Percentiles rank a stretch among this genome's conserved stretches.
Evolutionary conservation across 1,140 invertebrate species (phyloP).

Genomic region (Drosophila murphyi): DNA sequence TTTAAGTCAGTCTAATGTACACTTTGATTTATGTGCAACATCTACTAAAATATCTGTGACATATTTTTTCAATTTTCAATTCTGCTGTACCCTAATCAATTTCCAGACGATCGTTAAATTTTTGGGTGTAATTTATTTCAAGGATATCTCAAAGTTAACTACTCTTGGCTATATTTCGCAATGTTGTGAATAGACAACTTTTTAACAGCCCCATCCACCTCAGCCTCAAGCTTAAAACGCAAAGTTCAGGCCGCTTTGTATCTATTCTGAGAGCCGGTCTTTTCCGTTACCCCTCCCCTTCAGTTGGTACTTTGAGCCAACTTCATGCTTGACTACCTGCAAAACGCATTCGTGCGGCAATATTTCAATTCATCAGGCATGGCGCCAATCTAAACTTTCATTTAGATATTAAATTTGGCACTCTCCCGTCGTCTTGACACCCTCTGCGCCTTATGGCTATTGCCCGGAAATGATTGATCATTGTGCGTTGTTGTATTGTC

Average conservation of each 20-base stretch:
- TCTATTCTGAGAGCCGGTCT: constrained; percentile 50
- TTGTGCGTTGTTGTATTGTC: constrained; percentile 34
- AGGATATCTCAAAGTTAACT: not conserved
- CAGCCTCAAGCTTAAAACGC: constrained; percentile 43
- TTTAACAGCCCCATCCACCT: constrained; percentile 9
- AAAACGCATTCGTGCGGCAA: constrained; percentile 71
- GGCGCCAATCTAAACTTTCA: constrained; percentile 71
- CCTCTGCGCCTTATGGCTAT: constrained; percentile 38
- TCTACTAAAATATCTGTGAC: too few species aligned
- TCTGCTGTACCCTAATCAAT: too few species aligned
- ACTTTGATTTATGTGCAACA: too few species aligned
- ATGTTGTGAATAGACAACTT: constrained; percentile 35
- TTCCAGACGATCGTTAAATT: not conserved
- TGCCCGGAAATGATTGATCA: constrained; percentile 78
- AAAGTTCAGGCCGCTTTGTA: constrained; percentile 45
- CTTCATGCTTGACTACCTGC: constrained; percentile 75
- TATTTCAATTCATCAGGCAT: constrained; percentile 76
- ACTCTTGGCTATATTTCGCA: not conserved
- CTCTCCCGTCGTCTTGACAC: not conserved
- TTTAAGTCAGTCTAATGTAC: too few species aligned
- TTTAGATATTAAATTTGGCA: constrained; percentile 66
- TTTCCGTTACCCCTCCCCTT: constrained; percentile 1
- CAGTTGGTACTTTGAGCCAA: constrained; percentile 28
- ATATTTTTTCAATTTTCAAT: too few species aligned
- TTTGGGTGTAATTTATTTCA: not conserved